Conservation (phyloP, 2,797 vertebrate genomes). For the Neoniphon sammara region DNA sequence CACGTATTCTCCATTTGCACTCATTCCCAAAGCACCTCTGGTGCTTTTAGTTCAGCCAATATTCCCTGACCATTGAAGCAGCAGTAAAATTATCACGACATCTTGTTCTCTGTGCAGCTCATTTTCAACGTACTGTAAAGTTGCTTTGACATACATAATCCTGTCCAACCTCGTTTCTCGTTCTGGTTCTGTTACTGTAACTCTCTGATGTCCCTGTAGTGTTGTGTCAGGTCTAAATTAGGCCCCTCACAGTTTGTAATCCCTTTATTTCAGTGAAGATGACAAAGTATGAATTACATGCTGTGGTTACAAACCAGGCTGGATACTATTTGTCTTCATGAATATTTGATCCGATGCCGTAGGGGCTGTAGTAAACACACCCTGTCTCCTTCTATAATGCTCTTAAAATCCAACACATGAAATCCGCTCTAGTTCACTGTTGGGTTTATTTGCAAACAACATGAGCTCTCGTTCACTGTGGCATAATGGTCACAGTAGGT, state of each 20-base stretch:
- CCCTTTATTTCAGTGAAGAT: constrained; percentile 69
- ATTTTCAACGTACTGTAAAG: constrained; percentile 5
- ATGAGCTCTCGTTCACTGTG: constrained; percentile 29
- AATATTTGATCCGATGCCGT: constrained; percentile 81
- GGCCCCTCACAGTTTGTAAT: constrained; percentile 61
- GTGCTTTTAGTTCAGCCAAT: neutral
- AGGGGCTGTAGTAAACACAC: constrained; percentile 75
- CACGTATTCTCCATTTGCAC: neutral
- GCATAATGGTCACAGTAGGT: constrained; percentile 34
- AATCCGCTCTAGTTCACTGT: constrained; percentile 44
- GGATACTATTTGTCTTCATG: constrained; percentile 80
- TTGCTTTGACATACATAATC: constrained; percentile 8
- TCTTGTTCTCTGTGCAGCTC: constrained; percentile 17
- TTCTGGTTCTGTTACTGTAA: constrained; percentile 35
- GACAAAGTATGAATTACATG: constrained; percentile 73
- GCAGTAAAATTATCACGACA: no score
- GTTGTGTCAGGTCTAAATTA: constrained; percentile 57
- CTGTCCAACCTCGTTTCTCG: neutral
- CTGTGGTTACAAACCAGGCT: constrained; percentile 62
- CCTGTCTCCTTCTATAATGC: constrained; percentile 70
- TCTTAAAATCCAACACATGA: constrained; percentile 62
- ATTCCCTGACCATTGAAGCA: neutral
- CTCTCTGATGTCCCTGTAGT: constrained; percentile 41
- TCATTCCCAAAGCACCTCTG: neutral
- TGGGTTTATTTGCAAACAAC: constrained; percentile 31